Conservation (phyloP, 2,888 invertebrate genomes). For the Pyralis farinalis region DNA sequence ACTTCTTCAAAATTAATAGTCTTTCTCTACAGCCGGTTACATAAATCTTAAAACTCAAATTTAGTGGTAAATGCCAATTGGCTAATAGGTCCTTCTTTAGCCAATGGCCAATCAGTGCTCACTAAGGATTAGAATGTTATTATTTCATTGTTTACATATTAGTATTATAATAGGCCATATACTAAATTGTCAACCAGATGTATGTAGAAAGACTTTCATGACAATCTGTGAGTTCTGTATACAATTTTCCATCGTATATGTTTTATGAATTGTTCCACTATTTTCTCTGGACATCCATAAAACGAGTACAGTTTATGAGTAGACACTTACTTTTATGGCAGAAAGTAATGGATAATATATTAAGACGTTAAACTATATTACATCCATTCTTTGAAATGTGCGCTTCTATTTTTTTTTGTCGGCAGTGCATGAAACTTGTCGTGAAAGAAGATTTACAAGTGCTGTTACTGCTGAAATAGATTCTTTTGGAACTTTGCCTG, state of each 20-base stretch:
- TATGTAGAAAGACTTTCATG: too few species aligned
- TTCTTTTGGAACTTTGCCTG: conserved; percentile 12
- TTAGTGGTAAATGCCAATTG: too few species aligned
- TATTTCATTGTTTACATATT: too few species aligned
- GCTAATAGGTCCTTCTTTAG: too few species aligned
- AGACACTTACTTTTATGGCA: conserved; percentile 32
- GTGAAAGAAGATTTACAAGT: not conserved
- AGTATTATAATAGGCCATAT: too few species aligned
- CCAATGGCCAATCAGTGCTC: too few species aligned
- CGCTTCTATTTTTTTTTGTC: not conserved
- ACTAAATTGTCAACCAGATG: too few species aligned
- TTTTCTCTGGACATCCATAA: conserved; percentile 38
- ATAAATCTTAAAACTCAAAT: too few species aligned
- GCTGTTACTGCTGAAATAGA: not conserved
- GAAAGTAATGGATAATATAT: conserved; percentile 28
- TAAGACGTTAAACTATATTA: not conserved
- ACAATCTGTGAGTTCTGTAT: too few species aligned
- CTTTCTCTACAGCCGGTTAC: too few species aligned
- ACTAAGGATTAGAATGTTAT: too few species aligned
- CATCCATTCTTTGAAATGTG: not conserved
- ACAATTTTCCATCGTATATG: not conserved
- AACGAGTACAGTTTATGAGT: conserved; percentile 39
- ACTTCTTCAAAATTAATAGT: too few species aligned
- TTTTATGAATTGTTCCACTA: conserved; percentile 41
- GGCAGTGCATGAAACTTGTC: not conserved